Conservation (phyloP, 2,113 vertebrate species). For the Glareola pratincola region DNA sequence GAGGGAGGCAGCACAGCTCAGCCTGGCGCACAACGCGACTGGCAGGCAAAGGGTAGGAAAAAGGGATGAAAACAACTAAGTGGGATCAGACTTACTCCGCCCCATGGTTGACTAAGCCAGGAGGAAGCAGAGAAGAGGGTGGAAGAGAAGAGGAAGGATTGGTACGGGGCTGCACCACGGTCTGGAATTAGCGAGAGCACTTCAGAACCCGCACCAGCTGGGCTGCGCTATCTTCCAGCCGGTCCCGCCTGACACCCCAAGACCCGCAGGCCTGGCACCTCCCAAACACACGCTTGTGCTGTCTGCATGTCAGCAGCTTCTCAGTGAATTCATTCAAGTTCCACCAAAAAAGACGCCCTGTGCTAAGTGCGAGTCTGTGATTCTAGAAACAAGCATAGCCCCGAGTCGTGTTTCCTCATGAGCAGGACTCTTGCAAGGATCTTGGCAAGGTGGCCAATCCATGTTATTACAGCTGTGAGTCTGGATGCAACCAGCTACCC, state of each 20-base stretch:
- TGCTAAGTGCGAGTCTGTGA: not conserved
- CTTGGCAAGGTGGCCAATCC: not conserved
- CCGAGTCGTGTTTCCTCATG: rapidly evolving
- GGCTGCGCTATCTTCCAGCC: not conserved
- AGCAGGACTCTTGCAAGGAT: not conserved
- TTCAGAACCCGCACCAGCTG: not conserved
- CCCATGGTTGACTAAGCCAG: slow-evolving; percentile 18
- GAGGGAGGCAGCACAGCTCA: not conserved
- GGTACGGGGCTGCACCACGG: not conserved
- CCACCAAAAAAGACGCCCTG: not conserved
- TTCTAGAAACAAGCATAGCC: not conserved
- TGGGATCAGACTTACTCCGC: slow-evolving; percentile 28
- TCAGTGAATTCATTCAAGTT: not conserved
- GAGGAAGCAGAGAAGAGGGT: slow-evolving; percentile 7
- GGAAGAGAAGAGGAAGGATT: slow-evolving; percentile 6
- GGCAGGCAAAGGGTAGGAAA: not conserved
- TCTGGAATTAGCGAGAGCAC: not conserved
- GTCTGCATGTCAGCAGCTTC: not conserved
- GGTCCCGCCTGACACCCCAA: not conserved
- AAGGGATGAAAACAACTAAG: not conserved
- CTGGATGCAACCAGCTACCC: not conserved
- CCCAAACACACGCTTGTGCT: not conserved
- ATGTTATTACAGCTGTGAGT: not conserved
- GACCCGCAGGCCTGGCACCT: not conserved
- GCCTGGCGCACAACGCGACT: not conserved